These are phyloP conservation scores for Diacarnus erythraeanus DNA, from an alignment of 37 sponge, comb jelly and placozoan genomes.

Conservation along the genomic window DNA sequence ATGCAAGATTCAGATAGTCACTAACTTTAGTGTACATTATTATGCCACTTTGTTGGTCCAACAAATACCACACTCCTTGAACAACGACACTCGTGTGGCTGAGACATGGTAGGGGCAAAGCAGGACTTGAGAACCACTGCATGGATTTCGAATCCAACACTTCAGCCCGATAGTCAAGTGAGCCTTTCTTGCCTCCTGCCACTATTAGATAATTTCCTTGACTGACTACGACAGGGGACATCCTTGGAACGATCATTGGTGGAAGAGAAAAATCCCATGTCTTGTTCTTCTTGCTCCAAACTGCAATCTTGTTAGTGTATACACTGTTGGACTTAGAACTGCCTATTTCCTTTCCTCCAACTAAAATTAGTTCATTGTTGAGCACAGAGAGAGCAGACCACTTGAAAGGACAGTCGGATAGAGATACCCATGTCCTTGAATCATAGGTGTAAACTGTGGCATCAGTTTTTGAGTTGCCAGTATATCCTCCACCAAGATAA, in stretches of 20 bases:
- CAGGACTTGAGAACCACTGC: conserved; percentile 17
- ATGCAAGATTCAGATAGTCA: background rate
- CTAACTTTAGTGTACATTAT: background rate
- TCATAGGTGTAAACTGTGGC: conserved; percentile 2
- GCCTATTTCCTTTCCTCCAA: conserved; percentile 19
- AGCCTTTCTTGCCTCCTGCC: conserved; percentile 28
- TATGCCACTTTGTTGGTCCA: background rate
- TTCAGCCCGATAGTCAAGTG: conserved; percentile 20
- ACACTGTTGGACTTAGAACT: background rate
- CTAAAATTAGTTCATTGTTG: background rate
- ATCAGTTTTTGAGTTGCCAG: conserved; percentile 11
- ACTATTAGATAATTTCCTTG: conserved; percentile 12
- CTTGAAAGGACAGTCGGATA: conserved; percentile 24
- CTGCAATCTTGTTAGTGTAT: conserved; percentile 20
- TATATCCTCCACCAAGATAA: conserved; percentile 26
- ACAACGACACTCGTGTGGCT: background rate
- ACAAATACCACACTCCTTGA: background rate
- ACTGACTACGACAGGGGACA: conserved; percentile 17
- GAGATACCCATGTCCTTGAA: background rate
- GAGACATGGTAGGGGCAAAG: conserved; percentile 15
- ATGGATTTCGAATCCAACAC: background rate
- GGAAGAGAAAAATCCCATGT: conserved; percentile 12
- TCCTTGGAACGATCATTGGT: conserved; percentile 11
- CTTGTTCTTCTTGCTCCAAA: background rate
- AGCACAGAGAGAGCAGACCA: conserved; percentile 22